phyloP scores from a whole-genome alignment of 2,113 vertebrate species.

The Petroica traversi region DNA sequence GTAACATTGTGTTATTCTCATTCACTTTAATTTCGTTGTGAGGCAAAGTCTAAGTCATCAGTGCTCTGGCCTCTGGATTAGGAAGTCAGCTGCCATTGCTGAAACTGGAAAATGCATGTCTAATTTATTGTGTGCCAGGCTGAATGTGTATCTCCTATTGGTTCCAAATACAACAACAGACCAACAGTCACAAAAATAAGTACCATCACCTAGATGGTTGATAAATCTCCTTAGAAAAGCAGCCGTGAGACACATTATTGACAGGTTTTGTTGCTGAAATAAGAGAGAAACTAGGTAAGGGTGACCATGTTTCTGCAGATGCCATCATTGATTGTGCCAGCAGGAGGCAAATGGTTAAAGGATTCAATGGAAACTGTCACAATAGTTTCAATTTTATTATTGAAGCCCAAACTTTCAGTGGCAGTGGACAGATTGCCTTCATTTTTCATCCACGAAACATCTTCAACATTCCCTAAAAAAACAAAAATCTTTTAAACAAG shows the following conservation, averaged over 20 bases:
- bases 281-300: conserved; percentile 56
- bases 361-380: conserved; percentile 82
- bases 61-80: conserved; percentile 7
- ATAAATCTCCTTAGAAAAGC: conserved; percentile 70
- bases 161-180: conserved; percentile 37
- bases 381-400: conserved; percentile 84
- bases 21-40: background rate
- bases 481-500: conserved; percentile 81
- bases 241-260: conserved; percentile 68
- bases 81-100: conserved; percentile 21
- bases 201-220: conserved; percentile 57
- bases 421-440: conserved; percentile 84
- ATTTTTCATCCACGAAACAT: conserved; percentile 87
- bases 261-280: conserved; percentile 69
- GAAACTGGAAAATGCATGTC: conserved; percentile 56
- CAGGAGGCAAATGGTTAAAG: conserved; percentile 83
- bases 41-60: background rate
- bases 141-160: conserved; percentile 46
- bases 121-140: conserved; percentile 54
- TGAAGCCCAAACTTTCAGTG: conserved; percentile 79
- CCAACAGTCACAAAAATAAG: conserved; percentile 46
- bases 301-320: conserved; percentile 67
- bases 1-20: background rate
- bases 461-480: conserved; percentile 81
- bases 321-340: conserved; percentile 72